Percentiles rank a stretch among this genome's conserved stretches.
Evolutionary conservation across 1,140 invertebrate genomes (phyloP).

Genomic region (fruit fly (Drosophila melanogaster)): Release_6_plus_ISO1_MT NC_004354.4:8423501-8424000

Average conservation of each 20-base stretch:
- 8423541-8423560: not conserved
- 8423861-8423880: not conserved
- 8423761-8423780: not conserved
- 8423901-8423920: not conserved
- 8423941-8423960: too few relatives aligned
- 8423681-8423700: not conserved
- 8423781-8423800: not conserved
- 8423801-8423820: not conserved
- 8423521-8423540: not conserved
- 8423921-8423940: not conserved
- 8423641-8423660: not conserved
- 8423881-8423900: not conserved
- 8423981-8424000: not conserved
- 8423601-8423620: not conserved
- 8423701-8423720: not conserved
- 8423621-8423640: not conserved
- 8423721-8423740: not conserved
- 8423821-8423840: not conserved
- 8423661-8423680: not conserved
- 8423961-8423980: not conserved
- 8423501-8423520: constrained; percentile 12
- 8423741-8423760: not conserved
- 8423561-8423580: not conserved
- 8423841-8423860: not conserved
- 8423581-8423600: not conserved